These are phyloP conservation scores for Neofelis nebulosa DNA, from an alignment of 2,113 vertebrate genomes.

Conservation along the genomic window DNA sequence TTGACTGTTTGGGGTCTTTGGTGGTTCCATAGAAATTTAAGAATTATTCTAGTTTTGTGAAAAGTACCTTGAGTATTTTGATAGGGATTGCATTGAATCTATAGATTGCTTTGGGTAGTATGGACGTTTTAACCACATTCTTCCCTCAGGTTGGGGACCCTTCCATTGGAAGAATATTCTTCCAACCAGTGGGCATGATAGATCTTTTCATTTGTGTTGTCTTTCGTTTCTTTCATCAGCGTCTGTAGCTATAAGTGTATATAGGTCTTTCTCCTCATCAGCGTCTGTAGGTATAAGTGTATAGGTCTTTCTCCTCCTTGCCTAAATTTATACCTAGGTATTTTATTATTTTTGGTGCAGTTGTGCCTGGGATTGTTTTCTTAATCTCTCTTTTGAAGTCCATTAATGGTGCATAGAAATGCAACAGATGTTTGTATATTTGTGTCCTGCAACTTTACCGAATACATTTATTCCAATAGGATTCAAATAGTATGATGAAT, in stretches of 20 bases:
- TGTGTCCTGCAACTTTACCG: background rate
- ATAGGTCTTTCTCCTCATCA: background rate
- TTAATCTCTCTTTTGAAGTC: background rate
- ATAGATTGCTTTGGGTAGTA: background rate
- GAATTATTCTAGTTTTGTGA: background rate
- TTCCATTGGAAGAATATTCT: background rate
- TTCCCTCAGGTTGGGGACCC: background rate
- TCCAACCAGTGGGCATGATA: too few relatives aligned
- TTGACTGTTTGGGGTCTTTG: background rate
- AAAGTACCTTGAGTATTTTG: background rate
- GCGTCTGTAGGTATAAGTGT: background rate
- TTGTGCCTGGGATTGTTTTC: background rate
- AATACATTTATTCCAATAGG: background rate
- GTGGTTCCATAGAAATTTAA: background rate
- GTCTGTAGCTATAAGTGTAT: background rate
- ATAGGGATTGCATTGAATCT: background rate
- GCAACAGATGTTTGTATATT: background rate
- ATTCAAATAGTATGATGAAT: background rate
- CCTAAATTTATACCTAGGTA: background rate
- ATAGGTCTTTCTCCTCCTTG: background rate
- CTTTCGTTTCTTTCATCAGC: background rate
- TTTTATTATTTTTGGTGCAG: background rate
- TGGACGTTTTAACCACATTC: background rate
- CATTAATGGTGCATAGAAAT: background rate
- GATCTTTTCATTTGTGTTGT: background rate